Conservation (phyloP, 2,888 invertebrate species). For the Acrobasis suavella region DNA sequence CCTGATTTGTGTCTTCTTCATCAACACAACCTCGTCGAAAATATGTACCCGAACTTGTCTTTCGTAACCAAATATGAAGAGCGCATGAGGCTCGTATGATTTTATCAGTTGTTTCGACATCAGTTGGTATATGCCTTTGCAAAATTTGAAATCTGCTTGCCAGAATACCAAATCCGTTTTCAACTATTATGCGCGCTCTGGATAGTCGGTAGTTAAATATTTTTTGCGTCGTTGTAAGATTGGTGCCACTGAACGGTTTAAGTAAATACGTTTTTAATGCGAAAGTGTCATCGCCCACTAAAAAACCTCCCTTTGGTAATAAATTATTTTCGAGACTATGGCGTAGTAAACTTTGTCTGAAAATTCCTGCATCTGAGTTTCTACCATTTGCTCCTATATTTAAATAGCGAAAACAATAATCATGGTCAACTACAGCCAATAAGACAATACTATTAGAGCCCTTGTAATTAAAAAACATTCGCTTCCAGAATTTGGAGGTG, state of each 20-base stretch:
- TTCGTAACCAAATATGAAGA: conserved; percentile 2
- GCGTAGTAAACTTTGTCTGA: neutral
- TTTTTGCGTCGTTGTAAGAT: neutral
- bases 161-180: conserved; percentile 2
- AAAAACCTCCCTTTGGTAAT: neutral
- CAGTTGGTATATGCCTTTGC: neutral
- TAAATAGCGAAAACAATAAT: conserved; percentile 28
- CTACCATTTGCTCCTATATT: conserved; percentile 12
- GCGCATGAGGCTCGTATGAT: neutral
- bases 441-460: conserved; percentile 27
- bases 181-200: neutral
- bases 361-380: conserved; percentile 1
- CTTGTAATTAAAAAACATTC: conserved; percentile 29
- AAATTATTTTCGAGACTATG: neutral
- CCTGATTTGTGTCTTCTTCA: neutral
- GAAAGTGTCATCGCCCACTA: neutral
- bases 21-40: neutral
- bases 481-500: conserved; percentile 28
- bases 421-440: conserved; percentile 29
- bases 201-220: neutral
- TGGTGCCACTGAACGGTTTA: neutral
- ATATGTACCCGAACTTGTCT: neutral
- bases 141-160: neutral
- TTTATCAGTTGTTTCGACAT: neutral
- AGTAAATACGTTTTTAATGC: conserved; percentile 1